phyloP scores from a whole-genome alignment of 2,888 invertebrate genomes.

The Drosophila yooni region DNA sequence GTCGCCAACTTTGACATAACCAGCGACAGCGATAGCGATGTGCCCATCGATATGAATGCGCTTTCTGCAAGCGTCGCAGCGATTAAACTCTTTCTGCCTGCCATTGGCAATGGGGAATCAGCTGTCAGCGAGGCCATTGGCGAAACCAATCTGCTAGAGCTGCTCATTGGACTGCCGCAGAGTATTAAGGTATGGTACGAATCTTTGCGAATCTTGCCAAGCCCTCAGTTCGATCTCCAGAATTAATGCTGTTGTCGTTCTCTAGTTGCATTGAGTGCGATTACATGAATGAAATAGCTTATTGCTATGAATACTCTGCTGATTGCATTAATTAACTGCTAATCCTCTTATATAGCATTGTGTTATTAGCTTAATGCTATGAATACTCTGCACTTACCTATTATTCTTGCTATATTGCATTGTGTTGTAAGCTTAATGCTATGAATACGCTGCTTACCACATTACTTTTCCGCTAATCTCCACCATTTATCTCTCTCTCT shows the following conservation, averaged over 20 bases:
- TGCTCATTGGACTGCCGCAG: conserved; percentile 83
- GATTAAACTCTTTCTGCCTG: conserved; percentile 81
- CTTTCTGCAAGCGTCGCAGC: conserved; percentile 83
- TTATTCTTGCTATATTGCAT: not conserved
- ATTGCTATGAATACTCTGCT: not conserved
- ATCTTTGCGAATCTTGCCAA: not conserved
- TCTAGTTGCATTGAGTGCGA: not conserved
- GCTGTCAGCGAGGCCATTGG: conserved; percentile 83
- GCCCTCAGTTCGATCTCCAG: not conserved
- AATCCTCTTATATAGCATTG: not conserved
- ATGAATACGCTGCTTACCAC: not conserved
- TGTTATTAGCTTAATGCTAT: not conserved
- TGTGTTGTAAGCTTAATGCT: not conserved
- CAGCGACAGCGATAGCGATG: conserved; percentile 75
- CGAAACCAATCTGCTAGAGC: conserved; percentile 85
- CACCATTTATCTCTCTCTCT: not conserved
- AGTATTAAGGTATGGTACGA: conserved; percentile 74
- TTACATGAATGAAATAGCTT: not conserved
- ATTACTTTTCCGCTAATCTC: not conserved
- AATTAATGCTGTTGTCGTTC: not conserved
- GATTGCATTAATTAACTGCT: not conserved
- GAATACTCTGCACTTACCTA: not conserved
- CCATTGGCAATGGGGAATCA: conserved; percentile 53
- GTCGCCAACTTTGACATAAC: conserved; percentile 80
- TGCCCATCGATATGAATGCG: conserved; percentile 82